Percentiles rank a stretch among this genome's conserved stretches.
phyloP scores from a whole-genome alignment of 2,797 vertebrate species.

The Esox masquinongy region DNA sequence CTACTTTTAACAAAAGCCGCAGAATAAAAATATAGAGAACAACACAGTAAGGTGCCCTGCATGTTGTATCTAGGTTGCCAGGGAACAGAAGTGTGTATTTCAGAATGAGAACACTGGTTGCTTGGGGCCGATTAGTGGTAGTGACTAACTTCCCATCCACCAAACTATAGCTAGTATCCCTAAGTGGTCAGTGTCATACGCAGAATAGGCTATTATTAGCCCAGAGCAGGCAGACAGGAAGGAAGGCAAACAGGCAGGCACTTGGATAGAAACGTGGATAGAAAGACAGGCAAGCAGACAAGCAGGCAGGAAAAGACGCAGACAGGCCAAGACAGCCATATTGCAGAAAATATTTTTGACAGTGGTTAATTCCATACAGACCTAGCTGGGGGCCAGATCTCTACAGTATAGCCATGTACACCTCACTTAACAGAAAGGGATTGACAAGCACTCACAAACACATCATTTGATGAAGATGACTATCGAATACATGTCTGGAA shows the following conservation, averaged over 20 bases:
- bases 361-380: constrained; percentile 32
- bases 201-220: constrained; percentile 69
- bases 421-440: constrained; percentile 14
- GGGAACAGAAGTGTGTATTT: constrained; percentile 25
- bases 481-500: background rate
- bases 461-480: background rate
- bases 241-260: constrained; percentile 26
- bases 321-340: constrained; percentile 28
- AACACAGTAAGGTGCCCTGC: background rate
- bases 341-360: constrained; percentile 67
- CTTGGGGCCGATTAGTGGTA: constrained; percentile 44
- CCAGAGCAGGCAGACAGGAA: constrained; percentile 26
- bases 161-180: constrained; percentile 34
- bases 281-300: constrained; percentile 2
- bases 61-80: background rate
- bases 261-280: constrained; percentile 27
- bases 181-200: constrained; percentile 20
- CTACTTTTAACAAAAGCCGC: background rate
- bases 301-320: constrained; percentile 7
- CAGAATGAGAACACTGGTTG: constrained; percentile 38
- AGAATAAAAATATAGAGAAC: background rate
- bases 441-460: background rate
- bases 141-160: constrained; percentile 19
- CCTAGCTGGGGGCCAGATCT: constrained; percentile 30
- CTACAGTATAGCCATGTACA: constrained; percentile 24